Percentiles rank a stretch among this genome's conserved stretches.
These are phyloP conservation scores for Eurytoma californica DNA, from an alignment of 2,888 invertebrate species.

Conservation along the genomic window DNA sequence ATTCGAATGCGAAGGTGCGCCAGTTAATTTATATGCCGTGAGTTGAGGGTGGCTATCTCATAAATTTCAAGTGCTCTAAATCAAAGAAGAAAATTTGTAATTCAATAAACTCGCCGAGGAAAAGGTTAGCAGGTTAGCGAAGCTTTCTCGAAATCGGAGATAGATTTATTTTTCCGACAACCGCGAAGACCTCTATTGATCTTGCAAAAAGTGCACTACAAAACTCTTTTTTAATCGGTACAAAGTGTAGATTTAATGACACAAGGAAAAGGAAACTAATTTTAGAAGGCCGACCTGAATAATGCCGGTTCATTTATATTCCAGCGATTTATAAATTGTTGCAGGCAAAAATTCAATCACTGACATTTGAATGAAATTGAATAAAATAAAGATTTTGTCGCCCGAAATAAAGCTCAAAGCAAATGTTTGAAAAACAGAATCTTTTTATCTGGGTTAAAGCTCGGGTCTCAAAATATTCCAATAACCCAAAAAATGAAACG, in stretches of 20 bases:
- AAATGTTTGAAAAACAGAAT: too few species aligned
- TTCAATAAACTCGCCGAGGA: slow-evolving; percentile 19
- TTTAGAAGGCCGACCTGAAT: too few species aligned
- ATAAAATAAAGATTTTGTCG: too few species aligned
- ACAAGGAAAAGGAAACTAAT: neutral
- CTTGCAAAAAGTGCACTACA: neutral
- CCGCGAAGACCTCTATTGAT: neutral
- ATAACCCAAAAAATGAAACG: neutral
- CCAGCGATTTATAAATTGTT: too few species aligned
- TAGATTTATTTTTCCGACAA: slow-evolving; percentile 34
- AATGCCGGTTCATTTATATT: too few species aligned
- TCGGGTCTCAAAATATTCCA: neutral
- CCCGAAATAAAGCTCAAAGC: too few species aligned
- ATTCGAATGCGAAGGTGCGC: too few species aligned
- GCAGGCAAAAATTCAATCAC: too few species aligned
- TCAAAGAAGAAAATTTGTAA: slow-evolving; percentile 26
- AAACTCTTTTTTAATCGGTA: neutral
- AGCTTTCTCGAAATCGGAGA: slow-evolving; percentile 1
- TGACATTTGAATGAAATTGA: too few species aligned
- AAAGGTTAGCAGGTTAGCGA: slow-evolving; percentile 43
- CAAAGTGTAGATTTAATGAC: neutral
- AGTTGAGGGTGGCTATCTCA: neutral
- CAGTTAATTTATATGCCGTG: neutral
- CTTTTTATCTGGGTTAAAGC: neutral
- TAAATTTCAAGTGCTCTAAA: slow-evolving; percentile 8